Evolutionary conservation across 2,113 vertebrate species (phyloP).

Genomic region (Pteruthius melanotis): DNA sequence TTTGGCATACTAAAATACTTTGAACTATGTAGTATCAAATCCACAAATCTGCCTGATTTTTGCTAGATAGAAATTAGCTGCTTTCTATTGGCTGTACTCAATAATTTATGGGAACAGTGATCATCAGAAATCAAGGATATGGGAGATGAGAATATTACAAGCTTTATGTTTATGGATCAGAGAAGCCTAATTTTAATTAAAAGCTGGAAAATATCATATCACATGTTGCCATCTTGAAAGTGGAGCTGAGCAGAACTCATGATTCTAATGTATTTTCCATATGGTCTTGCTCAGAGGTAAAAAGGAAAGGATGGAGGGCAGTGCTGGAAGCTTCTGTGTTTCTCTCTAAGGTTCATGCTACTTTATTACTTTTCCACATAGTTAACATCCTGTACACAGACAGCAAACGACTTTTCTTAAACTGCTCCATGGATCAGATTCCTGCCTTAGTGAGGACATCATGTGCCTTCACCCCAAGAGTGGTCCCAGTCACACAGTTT

Average conservation of each 20-base stretch:
- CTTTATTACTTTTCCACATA: conserved; percentile 42
- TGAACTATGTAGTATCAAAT: background rate
- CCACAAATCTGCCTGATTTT: background rate
- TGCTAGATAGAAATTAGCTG: background rate
- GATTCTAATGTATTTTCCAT: conserved; percentile 18
- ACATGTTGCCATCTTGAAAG: conserved; percentile 1
- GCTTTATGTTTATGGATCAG: background rate
- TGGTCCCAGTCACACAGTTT: background rate
- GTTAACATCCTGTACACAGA: background rate
- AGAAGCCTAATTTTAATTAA: conserved; percentile 17
- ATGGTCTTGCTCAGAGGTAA: background rate
- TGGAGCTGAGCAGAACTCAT: background rate
- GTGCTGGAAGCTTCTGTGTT: background rate
- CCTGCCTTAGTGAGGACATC: background rate
- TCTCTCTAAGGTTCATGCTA: background rate
- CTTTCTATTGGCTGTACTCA: background rate
- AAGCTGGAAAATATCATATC: background rate
- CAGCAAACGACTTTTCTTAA: background rate
- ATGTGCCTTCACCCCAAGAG: background rate
- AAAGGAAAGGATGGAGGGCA: background rate
- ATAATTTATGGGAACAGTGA: background rate
- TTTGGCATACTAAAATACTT: conserved; percentile 2
- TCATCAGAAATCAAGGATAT: conserved; percentile 26
- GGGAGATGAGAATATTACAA: conserved; percentile 10
- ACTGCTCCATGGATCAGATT: background rate